Evolutionary conservation across 2,113 vertebrate genomes (phyloP), one percentile per base, ranked within the genome.

Genomic region (Phalacrocorax brasilianus): DNA sequence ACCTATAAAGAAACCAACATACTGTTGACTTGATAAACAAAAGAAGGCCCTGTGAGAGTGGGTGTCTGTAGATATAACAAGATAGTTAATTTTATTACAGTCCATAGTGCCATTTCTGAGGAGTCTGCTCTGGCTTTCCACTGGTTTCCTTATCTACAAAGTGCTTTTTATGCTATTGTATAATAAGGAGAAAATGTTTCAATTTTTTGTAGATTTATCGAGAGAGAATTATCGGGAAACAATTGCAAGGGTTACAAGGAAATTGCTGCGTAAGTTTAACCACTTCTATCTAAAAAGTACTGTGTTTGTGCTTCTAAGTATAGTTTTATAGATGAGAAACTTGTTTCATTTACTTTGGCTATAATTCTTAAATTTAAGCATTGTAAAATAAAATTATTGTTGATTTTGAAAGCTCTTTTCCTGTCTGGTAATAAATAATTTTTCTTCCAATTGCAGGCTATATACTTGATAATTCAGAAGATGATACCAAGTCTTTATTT

Each of bases 401-500:
- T 74, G 10, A 14, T 63, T 52, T 88, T 44, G 61, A 65, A 91
- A 75, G 27, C 45, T 81, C 15, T 88, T 62, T 70, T 71, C 30
- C 19, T 42, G 13, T 52, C 50, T 53, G 21, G 32, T 56, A 5
- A 55, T 56, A 62, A 53, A 47, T n/a, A 62, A 4, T 11, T 75
- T 88, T 88, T 77, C 68, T 95, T 80, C 62, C 33, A 52, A 27
- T 87, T 94, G 66, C 90, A 98, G 99, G 98, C 83, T 98, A 99
- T 81, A 99, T 99, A 95, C 98, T 99, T 93, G 99, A 99, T 96
- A 98, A 99, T 96, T 99, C 99, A 66, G 99, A 99, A 97, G 99
- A 99, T 96, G 99, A 99, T 96, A 99, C 99, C 24, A 99, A 99
- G 97, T 99, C 99, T 33, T 98, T 99, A 32, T 99, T 99, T 97